Conservation (phyloP, 2,797 vertebrate genomes). For the Channallabes apus region DNA sequence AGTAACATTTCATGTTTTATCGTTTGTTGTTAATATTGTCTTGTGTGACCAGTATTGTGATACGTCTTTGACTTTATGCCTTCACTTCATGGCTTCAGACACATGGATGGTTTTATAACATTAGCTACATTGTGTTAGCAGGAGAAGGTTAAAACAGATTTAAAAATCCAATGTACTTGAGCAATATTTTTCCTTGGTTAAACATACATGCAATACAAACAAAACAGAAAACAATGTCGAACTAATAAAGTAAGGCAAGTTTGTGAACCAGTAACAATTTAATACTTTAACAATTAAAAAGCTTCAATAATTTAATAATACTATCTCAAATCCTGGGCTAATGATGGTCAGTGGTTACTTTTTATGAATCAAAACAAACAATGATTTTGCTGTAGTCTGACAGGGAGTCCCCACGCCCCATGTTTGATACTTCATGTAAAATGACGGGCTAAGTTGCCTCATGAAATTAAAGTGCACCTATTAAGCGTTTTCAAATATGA, state of each 20-base stretch:
- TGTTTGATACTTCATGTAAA: no score
- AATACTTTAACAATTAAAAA: background rate
- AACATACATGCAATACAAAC: background rate
- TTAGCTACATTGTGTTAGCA: background rate
- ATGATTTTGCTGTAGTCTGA: no score
- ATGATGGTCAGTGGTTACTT: background rate
- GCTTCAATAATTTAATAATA: background rate
- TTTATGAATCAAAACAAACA: no score
- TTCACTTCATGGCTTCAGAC: background rate
- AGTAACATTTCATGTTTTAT: background rate
- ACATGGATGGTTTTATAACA: background rate
- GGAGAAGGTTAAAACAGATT: background rate
- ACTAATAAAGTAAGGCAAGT: background rate
- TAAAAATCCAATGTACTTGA: background rate
- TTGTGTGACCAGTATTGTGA: no score
- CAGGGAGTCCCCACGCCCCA: no score
- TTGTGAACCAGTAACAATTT: background rate
- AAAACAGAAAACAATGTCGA: background rate
- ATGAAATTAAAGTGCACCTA: no score
- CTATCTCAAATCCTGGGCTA: background rate
- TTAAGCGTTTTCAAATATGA: no score
- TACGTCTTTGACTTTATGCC: background rate
- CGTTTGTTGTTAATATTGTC: background rate
- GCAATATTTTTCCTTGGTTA: background rate
- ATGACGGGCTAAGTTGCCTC: no score